phyloP scores from a whole-genome alignment of 2,888 invertebrate species.

The Andricus curvator region DNA sequence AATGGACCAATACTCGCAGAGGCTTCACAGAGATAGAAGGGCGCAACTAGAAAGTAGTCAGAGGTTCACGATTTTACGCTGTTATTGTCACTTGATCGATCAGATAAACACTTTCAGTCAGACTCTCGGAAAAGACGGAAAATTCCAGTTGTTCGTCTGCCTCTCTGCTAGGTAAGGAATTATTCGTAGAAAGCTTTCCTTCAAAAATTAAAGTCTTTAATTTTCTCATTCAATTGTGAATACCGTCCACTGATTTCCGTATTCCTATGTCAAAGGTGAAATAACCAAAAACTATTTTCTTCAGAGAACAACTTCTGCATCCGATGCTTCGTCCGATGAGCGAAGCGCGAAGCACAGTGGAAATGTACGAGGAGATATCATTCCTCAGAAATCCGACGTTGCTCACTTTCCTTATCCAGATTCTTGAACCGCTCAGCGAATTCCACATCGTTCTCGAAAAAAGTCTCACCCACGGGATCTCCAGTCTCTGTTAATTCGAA shows the following conservation, averaged over 20 bases:
- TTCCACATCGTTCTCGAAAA: slow-evolving; percentile 93
- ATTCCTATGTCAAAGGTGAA: background rate
- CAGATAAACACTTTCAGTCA: slow-evolving; percentile 92
- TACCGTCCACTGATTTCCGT: background rate
- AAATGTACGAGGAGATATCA: slow-evolving; percentile 98
- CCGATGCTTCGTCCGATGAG: slow-evolving; percentile 96
- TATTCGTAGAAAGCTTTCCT: too few relatives aligned
- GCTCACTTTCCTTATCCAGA: slow-evolving; percentile 93
- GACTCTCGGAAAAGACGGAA: slow-evolving; percentile 97
- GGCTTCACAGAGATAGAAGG: slow-evolving; percentile 69
- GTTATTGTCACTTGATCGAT: slow-evolving; percentile 93
- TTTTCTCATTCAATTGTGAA: background rate
- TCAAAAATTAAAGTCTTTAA: background rate
- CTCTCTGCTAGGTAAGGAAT: slow-evolving; percentile 89
- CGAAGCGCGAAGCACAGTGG: slow-evolving; percentile 90
- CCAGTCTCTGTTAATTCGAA: slow-evolving; percentile 74
- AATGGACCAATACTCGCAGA: slow-evolving; percentile 76
- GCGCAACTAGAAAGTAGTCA: slow-evolving; percentile 69
- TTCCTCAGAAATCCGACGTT: slow-evolving; percentile 93
- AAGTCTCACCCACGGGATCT: slow-evolving; percentile 87
- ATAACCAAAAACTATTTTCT: background rate
- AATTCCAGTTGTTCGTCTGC: slow-evolving; percentile 98
- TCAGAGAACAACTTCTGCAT: slow-evolving; percentile 92
- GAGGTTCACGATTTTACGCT: slow-evolving; percentile 86
- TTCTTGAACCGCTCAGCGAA: slow-evolving; percentile 93